Evolutionary conservation across 2,888 invertebrate species (phyloP), one percentile per base, ranked within the genome.

Genomic region (Tetragnatha montana): DNA sequence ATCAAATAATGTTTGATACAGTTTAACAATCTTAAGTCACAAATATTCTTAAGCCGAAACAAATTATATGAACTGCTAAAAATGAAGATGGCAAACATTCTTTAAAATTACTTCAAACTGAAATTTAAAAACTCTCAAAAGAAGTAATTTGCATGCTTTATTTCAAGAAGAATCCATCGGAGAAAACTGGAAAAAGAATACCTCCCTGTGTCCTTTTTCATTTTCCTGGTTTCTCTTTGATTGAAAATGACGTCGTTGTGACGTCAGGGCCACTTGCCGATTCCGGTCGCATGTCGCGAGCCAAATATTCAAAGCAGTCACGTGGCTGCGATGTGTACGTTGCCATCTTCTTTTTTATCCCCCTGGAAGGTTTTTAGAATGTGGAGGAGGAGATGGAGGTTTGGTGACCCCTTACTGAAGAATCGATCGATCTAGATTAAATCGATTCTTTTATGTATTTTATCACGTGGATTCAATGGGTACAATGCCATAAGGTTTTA

Each of bases 201-300:
- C 35, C 35, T 35, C 35, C 1, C 35, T 60, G 17, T 60, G 12
- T 60, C 10, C 12, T 60, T 17, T 60, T 60, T 60, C 60, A 60
- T 60, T 60, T 60, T 70, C 80, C 35, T 10, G 70, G 69, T 68
- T 81, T 70, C 47, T n/a, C 80, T 74, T 71, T 81, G 71, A 81
- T 81, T 81, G 81, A 81, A 81, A 71, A 81, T 82, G 82, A 82
- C 82, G 73, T 74, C 74, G 74, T 74, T 74, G 74, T 60, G 60
- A 74, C 73, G 19, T 82, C 73, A 74, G n/a, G n/a, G 70, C 80
- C 80, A 82, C 73, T 82, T 82, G 60, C 73, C 49, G 51, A 82
- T 82, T 50, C 82, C 17, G 82, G 50, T 82, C 82, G 73, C 82
- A 82, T 22, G 74, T 35, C 35, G n/a, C 60, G 22, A 14, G 19